A percentile compares a stretch with the other conserved stretches of the same genome.
Evolutionary conservation across 1,140 invertebrate species (phyloP).

Genomic region (Dryas iulia): DNA sequence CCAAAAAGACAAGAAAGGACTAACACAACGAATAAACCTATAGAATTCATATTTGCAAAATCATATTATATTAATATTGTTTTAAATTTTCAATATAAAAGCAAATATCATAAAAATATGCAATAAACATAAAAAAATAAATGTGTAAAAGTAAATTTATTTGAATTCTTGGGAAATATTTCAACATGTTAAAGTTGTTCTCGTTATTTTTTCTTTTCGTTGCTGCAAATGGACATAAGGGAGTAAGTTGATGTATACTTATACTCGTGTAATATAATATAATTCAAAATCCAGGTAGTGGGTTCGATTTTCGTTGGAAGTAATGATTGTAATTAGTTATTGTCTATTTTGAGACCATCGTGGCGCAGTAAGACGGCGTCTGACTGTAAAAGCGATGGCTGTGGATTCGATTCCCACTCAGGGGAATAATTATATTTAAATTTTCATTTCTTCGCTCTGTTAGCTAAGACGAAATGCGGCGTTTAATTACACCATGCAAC

Average conservation of each 20-base stretch:
- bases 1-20: neutral
- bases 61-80: neutral
- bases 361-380: too few species aligned
- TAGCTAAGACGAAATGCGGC: too few species aligned
- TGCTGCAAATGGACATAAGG: constrained; percentile 22
- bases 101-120: neutral
- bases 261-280: too few species aligned
- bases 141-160: neutral
- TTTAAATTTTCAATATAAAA: neutral
- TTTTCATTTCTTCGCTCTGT: too few species aligned
- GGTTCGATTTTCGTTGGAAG: too few species aligned
- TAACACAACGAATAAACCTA: neutral
- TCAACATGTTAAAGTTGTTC: constrained; percentile 28
- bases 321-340: too few species aligned
- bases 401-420: too few species aligned
- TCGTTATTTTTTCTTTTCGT: constrained; percentile 22
- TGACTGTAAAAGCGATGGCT: too few species aligned
- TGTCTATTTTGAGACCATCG: too few species aligned
- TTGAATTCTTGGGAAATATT: neutral
- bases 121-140: neutral
- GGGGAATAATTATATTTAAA: too few species aligned
- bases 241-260: constrained; percentile 22
- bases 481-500: too few species aligned
- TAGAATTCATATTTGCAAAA: neutral
- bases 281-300: too few species aligned